Evolutionary conservation across 2,797 vertebrate genomes (phyloP).

Genomic region (Naso thynnoides): DNA sequence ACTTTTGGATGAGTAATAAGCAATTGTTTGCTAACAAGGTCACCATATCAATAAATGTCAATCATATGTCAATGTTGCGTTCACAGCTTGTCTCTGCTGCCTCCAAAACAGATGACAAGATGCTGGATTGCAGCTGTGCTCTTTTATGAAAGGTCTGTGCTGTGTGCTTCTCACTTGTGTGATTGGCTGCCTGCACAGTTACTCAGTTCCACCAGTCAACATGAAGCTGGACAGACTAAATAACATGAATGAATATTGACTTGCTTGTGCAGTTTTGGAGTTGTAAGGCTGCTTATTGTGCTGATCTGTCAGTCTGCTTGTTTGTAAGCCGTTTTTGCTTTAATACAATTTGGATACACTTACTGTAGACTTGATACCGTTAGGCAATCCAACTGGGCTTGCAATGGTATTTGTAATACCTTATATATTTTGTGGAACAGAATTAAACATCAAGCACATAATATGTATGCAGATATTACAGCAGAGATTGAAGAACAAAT

Average conservation of each 20-base stretch:
- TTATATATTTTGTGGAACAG: background rate
- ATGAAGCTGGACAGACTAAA: conserved; percentile 21
- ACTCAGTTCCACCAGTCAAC: conserved; percentile 2
- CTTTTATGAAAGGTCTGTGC: background rate
- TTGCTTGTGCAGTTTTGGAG: conserved; percentile 22
- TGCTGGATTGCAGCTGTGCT: background rate
- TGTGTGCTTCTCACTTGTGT: background rate
- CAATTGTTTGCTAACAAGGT: background rate
- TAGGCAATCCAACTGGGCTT: background rate
- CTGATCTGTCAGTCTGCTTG: background rate
- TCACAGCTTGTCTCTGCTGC: background rate
- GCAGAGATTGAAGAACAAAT: background rate
- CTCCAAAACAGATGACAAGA: background rate
- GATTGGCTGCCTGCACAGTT: conserved; percentile 12
- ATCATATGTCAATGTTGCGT: background rate
- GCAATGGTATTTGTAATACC: background rate
- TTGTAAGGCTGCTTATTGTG: conserved; percentile 6
- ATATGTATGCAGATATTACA: background rate
- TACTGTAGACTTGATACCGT: too few relatives aligned
- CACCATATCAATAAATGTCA: background rate
- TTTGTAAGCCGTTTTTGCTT: background rate
- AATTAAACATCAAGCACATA: background rate
- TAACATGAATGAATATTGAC: conserved; percentile 15
- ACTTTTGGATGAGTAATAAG: background rate
- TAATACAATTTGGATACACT: background rate